Evolutionary conservation across 2,113 vertebrate species (phyloP), one percentile per base, ranked within the genome.

Genomic region (Dasypus novemcinctus): DNA sequence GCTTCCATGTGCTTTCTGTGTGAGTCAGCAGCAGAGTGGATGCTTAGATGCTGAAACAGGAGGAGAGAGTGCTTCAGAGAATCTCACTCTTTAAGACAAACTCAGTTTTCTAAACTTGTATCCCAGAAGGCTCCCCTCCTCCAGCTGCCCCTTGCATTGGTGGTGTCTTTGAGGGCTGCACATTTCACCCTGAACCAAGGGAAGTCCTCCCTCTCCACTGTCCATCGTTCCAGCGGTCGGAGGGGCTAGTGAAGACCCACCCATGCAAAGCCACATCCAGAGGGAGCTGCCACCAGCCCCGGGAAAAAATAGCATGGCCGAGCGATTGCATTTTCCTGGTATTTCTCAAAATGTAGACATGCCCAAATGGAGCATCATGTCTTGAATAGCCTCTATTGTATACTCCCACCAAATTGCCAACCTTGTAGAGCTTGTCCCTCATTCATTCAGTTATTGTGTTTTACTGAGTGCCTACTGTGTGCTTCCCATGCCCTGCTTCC

Each of bases 71-170:
- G 7, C 63, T 97, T 95, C 46, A 29, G 52, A 87, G 93, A 81
- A 78, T 88, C 84, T 31, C 15, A 87, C 81, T 31, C 52, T 93
- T 97, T 91, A 75, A 61, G 33, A 43, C 52, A 68, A 9, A 41
- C 33, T 72, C 18, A 17, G 75, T 66, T 66, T 59, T 81, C 31
- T 38, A 23, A 17, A 23, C 17, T 33, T 38, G 2, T 5, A 9
- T 43, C 81, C 12, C 29, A 29, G 31, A 27, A 12, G 10, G n/a
- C 29, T 38, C 59, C 15, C 3, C n/a, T 69, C 59, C 75, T 66
- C n/a, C 33, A 31, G 6, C 0, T 8, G 25, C 43, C 71, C 6
- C 12, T 5, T 38, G 21, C 31, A 41, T 21, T 14, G 57, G 61
- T 33, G n/a, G 66, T 25, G 9, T 79, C 63, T 81, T 49, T 5